A percentile compares a stretch with the other conserved stretches of the same genome.
Evolutionary conservation across 2,113 vertebrate genomes (phyloP).

Genomic region (mouse (Mus musculus)): DNA sequence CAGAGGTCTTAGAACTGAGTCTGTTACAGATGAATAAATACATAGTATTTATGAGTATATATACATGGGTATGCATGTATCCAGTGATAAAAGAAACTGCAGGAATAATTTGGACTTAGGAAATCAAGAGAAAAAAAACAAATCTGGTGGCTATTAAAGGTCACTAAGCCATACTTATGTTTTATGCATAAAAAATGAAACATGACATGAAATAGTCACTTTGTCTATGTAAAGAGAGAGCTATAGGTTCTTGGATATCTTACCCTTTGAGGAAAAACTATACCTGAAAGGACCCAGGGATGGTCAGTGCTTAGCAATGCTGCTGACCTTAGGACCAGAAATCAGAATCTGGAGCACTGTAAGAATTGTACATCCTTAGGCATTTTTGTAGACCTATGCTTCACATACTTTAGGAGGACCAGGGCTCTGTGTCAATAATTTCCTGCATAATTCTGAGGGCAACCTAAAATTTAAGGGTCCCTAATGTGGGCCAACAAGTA

Average conservation of each 20-base stretch:
- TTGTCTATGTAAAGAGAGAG: background rate
- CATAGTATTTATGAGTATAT: background rate
- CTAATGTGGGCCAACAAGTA: background rate
- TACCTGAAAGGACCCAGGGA: fast-evolving
- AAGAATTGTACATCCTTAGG: background rate
- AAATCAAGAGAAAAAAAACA: background rate
- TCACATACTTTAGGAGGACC: background rate
- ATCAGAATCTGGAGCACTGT: background rate
- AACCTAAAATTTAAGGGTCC: background rate
- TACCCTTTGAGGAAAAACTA: background rate
- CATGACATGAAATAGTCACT: background rate
- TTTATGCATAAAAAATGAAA: background rate
- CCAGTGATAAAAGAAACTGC: background rate
- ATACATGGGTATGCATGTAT: background rate
- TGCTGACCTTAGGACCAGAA: background rate
- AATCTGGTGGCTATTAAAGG: background rate
- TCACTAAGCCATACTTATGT: background rate
- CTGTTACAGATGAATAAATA: slow-evolving; percentile 19
- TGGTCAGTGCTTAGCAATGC: background rate
- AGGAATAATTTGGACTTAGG: background rate
- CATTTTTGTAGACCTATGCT: background rate
- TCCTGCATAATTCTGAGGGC: background rate
- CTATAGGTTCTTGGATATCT: background rate
- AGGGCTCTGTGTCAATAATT: background rate
- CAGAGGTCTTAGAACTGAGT: background rate